Evolutionary conservation across 2,797 vertebrate species (phyloP), one percentile per base, ranked within the genome.

Genomic region (Anableps anableps): DNA sequence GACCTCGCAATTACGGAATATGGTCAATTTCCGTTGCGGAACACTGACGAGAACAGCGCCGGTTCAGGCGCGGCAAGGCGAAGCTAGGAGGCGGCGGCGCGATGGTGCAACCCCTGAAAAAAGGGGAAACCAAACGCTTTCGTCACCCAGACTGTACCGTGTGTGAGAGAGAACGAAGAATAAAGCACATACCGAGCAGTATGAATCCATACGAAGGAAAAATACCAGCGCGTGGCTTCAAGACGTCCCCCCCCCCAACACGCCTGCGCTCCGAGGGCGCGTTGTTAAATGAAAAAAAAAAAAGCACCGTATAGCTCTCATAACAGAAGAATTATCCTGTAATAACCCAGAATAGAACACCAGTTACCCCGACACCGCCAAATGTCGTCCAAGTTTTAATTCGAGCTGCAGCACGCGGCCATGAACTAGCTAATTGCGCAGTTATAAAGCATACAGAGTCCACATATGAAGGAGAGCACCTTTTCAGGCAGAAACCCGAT

Each of bases 391-490:
- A 78, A 72, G 62, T 85, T 83, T 88, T n/a, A 83, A 88, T 41
- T 66, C 45, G 82, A 88, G 58, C 83, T 58, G 86, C 86, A 78
- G 36, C 75, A 0, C 19, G 80, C 75, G 78, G 74, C 50, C 50
- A 47, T 1, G 71, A 71, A 85, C 14, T 64, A 36, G 82, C 74
- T 55, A 64, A 93, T 88, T 94, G 93, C 95, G 95, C 95, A 96
- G 92, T 94, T 94, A 76, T 80, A n/a, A 60, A 47, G 48, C 53
- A 85, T 88, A 88, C 64, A 72, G 31, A 45, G 55, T 47, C 79
- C 84, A 76, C 34, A 71, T 80, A 74, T 78, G 70, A 75, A 62
- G 14, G 68, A 29, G 76, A 62, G 36, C 80, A 72, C 13, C 11
- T n/a, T 80, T 80, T 48, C 51, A 66, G 16, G 26, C n/a, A 74